phyloP scores from a whole-genome alignment of 1,140 invertebrate species.

The Orchestia grillus region DNA sequence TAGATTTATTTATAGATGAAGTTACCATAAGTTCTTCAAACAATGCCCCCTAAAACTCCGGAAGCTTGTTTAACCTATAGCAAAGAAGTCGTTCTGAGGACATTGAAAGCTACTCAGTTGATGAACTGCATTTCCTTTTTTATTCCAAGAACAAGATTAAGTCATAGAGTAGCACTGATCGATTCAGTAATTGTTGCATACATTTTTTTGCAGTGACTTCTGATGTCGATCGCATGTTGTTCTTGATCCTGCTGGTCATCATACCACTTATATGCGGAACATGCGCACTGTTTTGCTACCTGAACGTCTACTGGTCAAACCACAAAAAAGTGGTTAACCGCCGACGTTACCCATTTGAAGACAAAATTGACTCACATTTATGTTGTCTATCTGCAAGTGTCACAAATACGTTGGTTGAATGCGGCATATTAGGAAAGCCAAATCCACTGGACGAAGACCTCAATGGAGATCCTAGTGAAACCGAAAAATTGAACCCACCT shows the following conservation, averaged over 20 bases:
- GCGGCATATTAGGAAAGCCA: slow-evolving; percentile 57
- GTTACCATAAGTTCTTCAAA: no score
- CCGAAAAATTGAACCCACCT: slow-evolving; percentile 20
- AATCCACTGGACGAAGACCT: neutral
- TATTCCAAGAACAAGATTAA: no score
- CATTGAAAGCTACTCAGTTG: no score
- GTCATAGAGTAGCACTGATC: neutral
- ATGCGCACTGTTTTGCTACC: neutral
- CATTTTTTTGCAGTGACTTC: slow-evolving; percentile 10
- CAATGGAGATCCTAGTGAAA: slow-evolving; percentile 22
- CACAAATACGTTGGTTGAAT: slow-evolving; percentile 57
- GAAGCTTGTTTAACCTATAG: no score
- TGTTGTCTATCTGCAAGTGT: slow-evolving; percentile 60
- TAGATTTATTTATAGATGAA: no score
- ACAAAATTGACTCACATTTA: slow-evolving; percentile 36
- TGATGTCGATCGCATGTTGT: neutral
- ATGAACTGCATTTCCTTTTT: no score
- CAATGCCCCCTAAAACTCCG: no score
- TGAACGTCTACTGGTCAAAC: neutral
- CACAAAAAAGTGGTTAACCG: neutral
- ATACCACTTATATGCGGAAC: neutral
- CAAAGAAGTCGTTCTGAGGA: no score
- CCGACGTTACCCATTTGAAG: neutral
- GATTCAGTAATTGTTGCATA: neutral
- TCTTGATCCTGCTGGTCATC: slow-evolving; percentile 15